Conservation (phyloP, 2,888 invertebrate species). For the Embidobia sp. region DNA sequence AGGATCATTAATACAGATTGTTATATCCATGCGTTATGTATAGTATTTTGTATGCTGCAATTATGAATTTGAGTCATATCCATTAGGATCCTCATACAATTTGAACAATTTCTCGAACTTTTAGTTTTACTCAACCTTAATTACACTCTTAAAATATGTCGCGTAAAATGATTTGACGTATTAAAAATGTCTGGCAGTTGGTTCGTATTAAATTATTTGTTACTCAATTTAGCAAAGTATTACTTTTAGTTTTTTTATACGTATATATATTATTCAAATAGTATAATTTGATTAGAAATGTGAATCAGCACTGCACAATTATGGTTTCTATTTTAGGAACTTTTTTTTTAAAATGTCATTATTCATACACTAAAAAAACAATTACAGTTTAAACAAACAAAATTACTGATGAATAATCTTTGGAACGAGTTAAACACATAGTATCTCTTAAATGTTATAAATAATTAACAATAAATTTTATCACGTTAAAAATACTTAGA, state of each 20-base stretch:
- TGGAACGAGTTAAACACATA: too few relatives aligned
- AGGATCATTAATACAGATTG: too few relatives aligned
- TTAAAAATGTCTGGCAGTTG: conserved; percentile 22
- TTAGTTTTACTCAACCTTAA: too few relatives aligned
- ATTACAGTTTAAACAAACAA: not conserved
- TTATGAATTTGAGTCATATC: not conserved
- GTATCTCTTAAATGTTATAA: too few relatives aligned
- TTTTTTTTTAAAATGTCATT: too few relatives aligned
- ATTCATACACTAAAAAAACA: not conserved
- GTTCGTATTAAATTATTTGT: not conserved
- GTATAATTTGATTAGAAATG: conserved; percentile 9
- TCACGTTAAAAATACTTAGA: too few relatives aligned
- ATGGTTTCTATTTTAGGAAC: conserved; percentile 1
- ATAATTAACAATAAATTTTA: too few relatives aligned
- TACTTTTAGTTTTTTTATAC: conserved; percentile 4
- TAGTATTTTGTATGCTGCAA: not conserved
- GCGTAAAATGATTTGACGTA: conserved; percentile 1
- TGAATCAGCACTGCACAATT: conserved; percentile 10
- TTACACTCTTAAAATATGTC: not conserved
- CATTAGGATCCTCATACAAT: conserved; percentile 21
- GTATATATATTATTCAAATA: not conserved
- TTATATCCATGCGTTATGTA: too few relatives aligned
- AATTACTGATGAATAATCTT: too few relatives aligned
- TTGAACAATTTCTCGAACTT: too few relatives aligned
- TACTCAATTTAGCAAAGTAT: conserved; percentile 1